Evolutionary conservation across 53 echinoderm and acorn worm species (phyloP).

Genomic region (Mesocentrotus franciscanus): DNA sequence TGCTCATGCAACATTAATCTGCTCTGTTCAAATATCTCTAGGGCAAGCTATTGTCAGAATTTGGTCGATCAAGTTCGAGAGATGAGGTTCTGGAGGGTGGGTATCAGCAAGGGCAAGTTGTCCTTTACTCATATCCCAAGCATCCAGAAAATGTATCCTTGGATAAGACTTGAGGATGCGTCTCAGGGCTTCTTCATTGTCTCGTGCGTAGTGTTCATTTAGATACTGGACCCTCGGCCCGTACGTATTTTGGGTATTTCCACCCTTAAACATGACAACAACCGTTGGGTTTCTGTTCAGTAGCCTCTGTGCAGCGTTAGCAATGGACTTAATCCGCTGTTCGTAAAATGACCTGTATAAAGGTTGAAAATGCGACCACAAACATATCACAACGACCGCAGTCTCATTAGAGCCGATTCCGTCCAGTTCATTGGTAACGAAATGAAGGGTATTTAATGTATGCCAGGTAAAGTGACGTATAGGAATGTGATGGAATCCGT

Average conservation of each 20-base stretch:
- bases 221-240: not conserved
- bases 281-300: not conserved
- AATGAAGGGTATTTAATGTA: too few species aligned
- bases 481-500: too few species aligned
- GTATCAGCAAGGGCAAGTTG: not conserved
- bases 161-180: not conserved
- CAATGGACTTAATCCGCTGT: not conserved
- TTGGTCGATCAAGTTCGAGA: not conserved
- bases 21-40: too few species aligned
- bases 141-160: not conserved
- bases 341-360: not conserved
- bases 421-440: too few species aligned
- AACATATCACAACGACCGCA: too few species aligned
- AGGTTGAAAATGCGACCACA: too few species aligned
- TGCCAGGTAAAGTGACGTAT: too few species aligned
- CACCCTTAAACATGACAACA: not conserved
- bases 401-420: too few species aligned
- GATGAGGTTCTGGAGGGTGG: not conserved
- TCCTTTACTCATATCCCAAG: slow-evolving; percentile 8
- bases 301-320: not conserved
- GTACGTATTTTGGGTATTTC: not conserved
- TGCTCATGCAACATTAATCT: too few species aligned
- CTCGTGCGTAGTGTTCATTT: not conserved
- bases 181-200: too few species aligned
- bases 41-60: not conserved